Evolutionary conservation across 2,113 vertebrate species (phyloP).

Genomic region (Grallaria varia): DNA sequence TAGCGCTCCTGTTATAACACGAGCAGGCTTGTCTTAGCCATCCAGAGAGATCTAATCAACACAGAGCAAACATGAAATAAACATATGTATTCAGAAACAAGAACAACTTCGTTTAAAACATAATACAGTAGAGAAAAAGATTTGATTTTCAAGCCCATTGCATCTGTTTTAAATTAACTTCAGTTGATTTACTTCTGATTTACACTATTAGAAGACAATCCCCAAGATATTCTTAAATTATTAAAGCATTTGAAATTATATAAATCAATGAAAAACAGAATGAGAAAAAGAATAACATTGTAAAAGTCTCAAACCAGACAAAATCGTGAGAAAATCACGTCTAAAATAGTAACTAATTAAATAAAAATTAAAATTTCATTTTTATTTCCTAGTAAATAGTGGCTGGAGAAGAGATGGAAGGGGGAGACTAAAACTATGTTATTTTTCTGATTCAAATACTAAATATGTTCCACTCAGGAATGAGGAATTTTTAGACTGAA

Average conservation of each 20-base stretch:
- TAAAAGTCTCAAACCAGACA: not conserved
- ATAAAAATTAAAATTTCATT: not conserved
- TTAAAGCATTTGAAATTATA: slow-evolving; percentile 24
- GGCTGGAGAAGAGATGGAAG: not conserved
- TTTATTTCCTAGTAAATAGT: not conserved
- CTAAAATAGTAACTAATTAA: not conserved
- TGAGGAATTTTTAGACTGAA: not conserved
- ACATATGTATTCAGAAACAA: slow-evolving; percentile 13
- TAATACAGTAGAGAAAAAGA: not conserved
- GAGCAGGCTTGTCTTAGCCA: not conserved
- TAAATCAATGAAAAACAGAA: not conserved
- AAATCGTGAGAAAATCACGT: not conserved
- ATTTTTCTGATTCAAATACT: not conserved
- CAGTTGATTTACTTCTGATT: slow-evolving; percentile 9
- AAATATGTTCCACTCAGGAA: not conserved
- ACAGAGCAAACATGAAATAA: slow-evolving; percentile 6
- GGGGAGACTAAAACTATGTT: not conserved
- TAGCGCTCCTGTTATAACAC: not conserved
- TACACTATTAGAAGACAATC: slow-evolving; percentile 1
- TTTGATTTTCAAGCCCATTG: slow-evolving; percentile 27
- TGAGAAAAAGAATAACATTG: not conserved
- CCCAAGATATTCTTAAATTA: slow-evolving; percentile 10
- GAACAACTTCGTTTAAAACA: slow-evolving; percentile 20
- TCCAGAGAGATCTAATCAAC: slow-evolving; percentile 38
- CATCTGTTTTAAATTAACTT: slow-evolving; percentile 41